Evolutionary conservation across 2,888 invertebrate genomes (phyloP).

Genomic region (Theristus sp.): DNA sequence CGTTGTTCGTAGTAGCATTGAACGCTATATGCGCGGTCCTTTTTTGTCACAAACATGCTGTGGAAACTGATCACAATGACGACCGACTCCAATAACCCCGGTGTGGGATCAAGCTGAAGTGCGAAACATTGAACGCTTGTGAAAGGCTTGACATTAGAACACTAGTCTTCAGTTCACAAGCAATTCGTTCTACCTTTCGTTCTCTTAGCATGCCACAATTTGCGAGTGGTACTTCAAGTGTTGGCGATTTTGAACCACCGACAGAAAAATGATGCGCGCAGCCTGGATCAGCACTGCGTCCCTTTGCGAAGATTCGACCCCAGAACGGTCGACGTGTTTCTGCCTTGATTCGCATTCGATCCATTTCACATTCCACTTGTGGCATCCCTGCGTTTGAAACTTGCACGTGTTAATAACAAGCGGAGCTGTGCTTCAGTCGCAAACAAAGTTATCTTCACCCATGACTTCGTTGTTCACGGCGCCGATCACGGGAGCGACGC

Average conservation of each 20-base stretch:
- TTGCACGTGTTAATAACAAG: too few relatives aligned
- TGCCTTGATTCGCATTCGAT: neutral
- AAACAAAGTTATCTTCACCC: too few relatives aligned
- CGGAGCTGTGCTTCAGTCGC: too few relatives aligned
- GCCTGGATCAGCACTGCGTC: neutral
- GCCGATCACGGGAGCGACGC: too few relatives aligned
- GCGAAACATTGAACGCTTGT: neutral
- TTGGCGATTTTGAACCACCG: neutral
- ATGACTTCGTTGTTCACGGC: too few relatives aligned
- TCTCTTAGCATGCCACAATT: neutral
- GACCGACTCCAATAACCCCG: neutral
- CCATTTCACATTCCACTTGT: neutral
- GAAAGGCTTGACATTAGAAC: too few relatives aligned
- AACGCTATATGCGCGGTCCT: neutral
- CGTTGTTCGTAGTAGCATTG: neutral
- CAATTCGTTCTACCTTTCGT: too few relatives aligned
- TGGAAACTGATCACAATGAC: neutral
- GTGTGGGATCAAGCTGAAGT: neutral
- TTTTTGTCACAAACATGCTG: neutral
- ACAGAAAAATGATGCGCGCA: neutral
- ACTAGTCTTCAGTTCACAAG: too few relatives aligned
- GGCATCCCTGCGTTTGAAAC: neutral
- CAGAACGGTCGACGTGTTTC: neutral
- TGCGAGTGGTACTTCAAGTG: neutral
- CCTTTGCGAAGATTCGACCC: neutral